A percentile compares a stretch with the other conserved stretches of the same genome.
Conservation (phyloP, 2,113 vertebrate species). For the Menura novaehollandiae region DNA sequence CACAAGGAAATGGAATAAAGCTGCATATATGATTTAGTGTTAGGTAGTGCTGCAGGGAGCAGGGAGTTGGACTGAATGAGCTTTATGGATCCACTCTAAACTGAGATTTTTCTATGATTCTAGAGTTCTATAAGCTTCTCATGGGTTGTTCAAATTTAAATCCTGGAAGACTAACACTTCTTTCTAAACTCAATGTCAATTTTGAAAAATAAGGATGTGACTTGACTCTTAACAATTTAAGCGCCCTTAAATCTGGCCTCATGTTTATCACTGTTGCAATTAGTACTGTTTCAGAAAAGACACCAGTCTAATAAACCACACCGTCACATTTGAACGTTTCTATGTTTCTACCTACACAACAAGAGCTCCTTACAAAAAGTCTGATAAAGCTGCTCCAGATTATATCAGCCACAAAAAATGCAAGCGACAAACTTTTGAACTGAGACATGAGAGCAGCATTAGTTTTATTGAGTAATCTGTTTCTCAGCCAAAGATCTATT, state of each 20-base stretch:
- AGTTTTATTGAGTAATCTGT: background rate
- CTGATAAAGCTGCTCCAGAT: background rate
- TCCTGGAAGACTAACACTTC: background rate
- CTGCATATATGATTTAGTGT: background rate
- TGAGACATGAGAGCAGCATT: background rate
- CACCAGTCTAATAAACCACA: background rate
- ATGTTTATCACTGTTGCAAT: background rate
- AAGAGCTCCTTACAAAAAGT: background rate
- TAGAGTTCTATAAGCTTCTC: background rate
- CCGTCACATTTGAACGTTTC: background rate
- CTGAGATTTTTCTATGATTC: background rate
- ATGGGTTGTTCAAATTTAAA: background rate
- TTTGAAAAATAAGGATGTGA: background rate
- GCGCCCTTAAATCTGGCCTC: background rate
- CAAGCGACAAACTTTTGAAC: background rate
- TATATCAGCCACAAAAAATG: background rate
- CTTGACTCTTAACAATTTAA: background rate
- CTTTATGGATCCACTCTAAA: background rate
- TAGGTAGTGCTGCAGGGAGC: background rate
- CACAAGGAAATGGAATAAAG: background rate
- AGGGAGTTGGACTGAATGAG: background rate
- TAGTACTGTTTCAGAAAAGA: background rate
- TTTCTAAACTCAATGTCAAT: background rate
- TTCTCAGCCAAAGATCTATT: background rate
- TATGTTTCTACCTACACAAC: background rate